phyloP scores from a whole-genome alignment of 2,113 vertebrate species.

The Phalacrocorax pelagicus region DNA sequence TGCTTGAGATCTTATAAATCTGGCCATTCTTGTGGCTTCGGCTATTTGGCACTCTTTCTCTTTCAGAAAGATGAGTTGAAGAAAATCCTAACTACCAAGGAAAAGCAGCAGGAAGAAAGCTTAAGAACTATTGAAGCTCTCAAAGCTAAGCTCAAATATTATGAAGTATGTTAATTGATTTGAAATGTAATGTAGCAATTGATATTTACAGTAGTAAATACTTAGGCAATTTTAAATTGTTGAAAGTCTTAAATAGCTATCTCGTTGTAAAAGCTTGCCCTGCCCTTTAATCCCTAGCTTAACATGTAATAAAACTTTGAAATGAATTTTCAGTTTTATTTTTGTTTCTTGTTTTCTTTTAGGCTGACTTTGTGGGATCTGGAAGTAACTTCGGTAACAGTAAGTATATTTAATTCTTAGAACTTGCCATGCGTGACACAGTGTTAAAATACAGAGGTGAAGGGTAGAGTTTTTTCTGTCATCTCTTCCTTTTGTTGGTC shows the following conservation, averaged over 20 bases:
- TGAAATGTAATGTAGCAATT: not conserved
- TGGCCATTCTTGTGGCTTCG: not conserved
- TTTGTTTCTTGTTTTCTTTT: conserved; percentile 31
- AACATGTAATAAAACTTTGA: not conserved
- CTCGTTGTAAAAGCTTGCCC: not conserved
- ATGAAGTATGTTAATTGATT: conserved; percentile 77
- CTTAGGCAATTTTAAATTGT: not conserved
- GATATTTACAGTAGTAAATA: not conserved
- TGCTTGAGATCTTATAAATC: not conserved
- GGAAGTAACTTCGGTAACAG: conserved; percentile 65
- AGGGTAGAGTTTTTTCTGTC: fast-evolving
- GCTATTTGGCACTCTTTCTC: not conserved
- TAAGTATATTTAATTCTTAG: conserved; percentile 39
- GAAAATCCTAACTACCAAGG: conserved; percentile 77
- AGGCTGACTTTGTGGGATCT: conserved; percentile 67
- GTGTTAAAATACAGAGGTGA: fast-evolving
- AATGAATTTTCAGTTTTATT: not conserved
- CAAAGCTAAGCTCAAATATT: conserved; percentile 86
- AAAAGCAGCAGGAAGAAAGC: conserved; percentile 90
- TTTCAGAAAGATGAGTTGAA: conserved; percentile 89
- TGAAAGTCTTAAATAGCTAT: not conserved
- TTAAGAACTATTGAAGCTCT: conserved; percentile 84
- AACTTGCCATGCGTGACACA: not conserved
- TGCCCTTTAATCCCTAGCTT: not conserved
- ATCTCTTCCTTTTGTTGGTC: not conserved